phyloP scores from a whole-genome alignment of 1,140 invertebrate species.

The Apis cerana region DNA sequence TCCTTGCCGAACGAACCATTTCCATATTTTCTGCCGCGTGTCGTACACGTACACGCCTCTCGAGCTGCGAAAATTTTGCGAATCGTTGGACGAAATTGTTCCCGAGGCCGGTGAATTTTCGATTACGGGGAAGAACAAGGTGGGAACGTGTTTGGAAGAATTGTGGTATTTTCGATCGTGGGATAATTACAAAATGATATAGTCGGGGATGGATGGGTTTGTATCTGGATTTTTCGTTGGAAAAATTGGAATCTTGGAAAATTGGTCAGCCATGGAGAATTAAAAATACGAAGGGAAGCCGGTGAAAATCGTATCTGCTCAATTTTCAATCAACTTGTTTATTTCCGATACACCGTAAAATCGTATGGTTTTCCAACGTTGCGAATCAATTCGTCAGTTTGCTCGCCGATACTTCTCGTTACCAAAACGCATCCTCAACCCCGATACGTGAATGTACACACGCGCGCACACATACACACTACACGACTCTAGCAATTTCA shows the following conservation, averaged over 20 bases:
- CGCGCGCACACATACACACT: neutral
- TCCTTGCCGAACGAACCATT: neutral
- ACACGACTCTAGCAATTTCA: neutral
- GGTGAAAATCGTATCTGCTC: neutral
- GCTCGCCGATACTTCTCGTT: neutral
- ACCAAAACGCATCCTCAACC: conserved; percentile 12
- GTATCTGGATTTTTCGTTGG: neutral
- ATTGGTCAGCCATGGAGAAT: neutral
- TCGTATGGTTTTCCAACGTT: neutral
- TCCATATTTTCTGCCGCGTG: conserved; percentile 23
- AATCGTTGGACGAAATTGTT: too few species aligned
- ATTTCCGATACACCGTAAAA: neutral
- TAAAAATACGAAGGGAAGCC: neutral
- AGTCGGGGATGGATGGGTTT: too few species aligned
- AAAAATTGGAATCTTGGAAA: neutral
- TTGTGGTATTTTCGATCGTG: too few species aligned
- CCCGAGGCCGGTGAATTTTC: too few species aligned
- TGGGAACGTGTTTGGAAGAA: too few species aligned
- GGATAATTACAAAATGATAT: too few species aligned
- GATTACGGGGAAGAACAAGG: too few species aligned
- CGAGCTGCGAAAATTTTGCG: too few species aligned
- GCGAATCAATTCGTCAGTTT: conserved; percentile 12
- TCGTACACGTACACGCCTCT: neutral
- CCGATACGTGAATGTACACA: neutral
- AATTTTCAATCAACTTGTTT: conserved; percentile 17